Evolutionary conservation across 2,797 vertebrate species (phyloP), one percentile per base, ranked within the genome.

Genomic region (Chromobotia macracanthus): DNA sequence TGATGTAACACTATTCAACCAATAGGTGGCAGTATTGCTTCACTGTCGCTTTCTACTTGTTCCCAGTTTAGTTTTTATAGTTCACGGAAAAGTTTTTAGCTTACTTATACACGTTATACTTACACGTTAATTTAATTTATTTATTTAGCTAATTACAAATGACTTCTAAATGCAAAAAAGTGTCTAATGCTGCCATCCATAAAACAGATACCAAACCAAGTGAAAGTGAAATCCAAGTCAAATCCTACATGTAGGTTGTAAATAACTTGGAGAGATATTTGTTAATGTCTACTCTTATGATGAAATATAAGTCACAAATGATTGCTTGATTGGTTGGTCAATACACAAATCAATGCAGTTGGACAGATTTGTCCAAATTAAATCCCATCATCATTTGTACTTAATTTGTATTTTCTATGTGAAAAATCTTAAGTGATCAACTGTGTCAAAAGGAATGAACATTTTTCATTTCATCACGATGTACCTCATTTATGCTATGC

Each of bases 21-120:
- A 63, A 58, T 74, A 51, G 60, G 44, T 63, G 44, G 25, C 58
- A 35, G 44, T 51, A 21, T 63, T 19, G 61, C 25, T 63, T 44
- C 46, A 44, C 41, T 44, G 41, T 44, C 5, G 6, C 35, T 44
- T 44, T 44, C 10, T 10, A 10, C 9, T 44, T 44, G 2, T 10
- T 44, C 10, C 2, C 9, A 44, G n/a, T n/a, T n/a, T n/a, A n/a
- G n/a, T n/a, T n/a, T n/a, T n/a, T n/a, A 44, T 9, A 0, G 41
- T 44, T 44, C 9, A 44, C 41, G 10, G 8, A 44, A 11, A 10
- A 9, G 38, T 7, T 41, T 41, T 41, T 9, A 41, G 38, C 7
- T 41, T 41, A 9, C 7, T 41, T 9, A 2, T 9, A 41, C 15
- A 21, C 21, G 2, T 21, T 55, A 55, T 6, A 11, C n/a, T 55